Evolutionary conservation across 1,140 invertebrate genomes (phyloP).

Genomic region (Manduca sexta): DNA sequence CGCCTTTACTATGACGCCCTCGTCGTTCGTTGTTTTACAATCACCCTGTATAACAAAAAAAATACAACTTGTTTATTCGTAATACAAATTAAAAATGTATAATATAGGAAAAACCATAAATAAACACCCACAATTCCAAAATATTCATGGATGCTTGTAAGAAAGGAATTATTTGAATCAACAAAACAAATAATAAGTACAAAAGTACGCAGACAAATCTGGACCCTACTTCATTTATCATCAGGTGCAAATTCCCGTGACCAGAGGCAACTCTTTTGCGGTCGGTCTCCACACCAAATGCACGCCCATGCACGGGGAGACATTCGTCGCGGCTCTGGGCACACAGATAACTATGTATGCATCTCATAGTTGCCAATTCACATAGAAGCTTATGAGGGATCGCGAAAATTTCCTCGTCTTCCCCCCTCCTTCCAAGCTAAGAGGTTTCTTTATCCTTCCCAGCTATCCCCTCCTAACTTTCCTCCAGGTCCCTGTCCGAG

Average conservation of each 20-base stretch:
- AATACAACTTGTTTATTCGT: background rate
- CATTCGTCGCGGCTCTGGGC: too few relatives aligned
- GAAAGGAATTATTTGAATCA: background rate
- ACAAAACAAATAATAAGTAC: background rate
- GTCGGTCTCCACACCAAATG: too few relatives aligned
- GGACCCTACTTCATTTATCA: too few relatives aligned
- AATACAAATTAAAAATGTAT: too few relatives aligned
- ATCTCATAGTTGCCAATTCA: too few relatives aligned
- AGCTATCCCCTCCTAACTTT: too few relatives aligned
- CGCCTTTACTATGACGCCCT: conserved; percentile 57
- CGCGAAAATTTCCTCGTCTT: background rate
- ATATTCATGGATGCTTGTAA: background rate
- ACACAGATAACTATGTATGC: too few relatives aligned
- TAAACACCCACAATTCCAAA: background rate
- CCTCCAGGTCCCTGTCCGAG: too few relatives aligned
- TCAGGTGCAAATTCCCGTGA: background rate
- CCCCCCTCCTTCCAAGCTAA: background rate
- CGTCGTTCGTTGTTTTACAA: conserved; percentile 56
- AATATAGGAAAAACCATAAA: background rate
- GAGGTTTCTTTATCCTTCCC: too few relatives aligned
- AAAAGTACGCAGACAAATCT: too few relatives aligned
- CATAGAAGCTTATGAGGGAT: too few relatives aligned
- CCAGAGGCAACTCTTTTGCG: background rate
- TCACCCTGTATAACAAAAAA: conserved; percentile 32
- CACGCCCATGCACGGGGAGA: too few relatives aligned